Percentiles rank a stretch among this genome's conserved stretches.
Conservation (phyloP, 1,140 invertebrate species). For the Drosophila sulfurigaster region DNA sequence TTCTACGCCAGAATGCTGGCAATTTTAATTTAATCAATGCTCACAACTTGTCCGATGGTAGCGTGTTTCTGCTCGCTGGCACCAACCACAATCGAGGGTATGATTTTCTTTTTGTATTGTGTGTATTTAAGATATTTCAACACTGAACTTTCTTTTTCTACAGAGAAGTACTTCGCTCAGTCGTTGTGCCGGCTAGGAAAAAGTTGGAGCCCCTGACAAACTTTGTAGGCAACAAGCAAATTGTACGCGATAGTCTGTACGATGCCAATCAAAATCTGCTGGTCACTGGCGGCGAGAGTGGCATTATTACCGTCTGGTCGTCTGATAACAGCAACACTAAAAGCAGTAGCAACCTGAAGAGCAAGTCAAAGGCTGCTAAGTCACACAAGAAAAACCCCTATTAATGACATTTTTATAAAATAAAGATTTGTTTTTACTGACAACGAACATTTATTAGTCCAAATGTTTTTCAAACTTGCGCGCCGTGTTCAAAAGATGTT, state of each 20-base stretch:
- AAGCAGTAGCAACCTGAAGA: conserved; percentile 43
- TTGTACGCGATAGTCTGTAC: conserved; percentile 88
- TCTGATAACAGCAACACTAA: conserved; percentile 17
- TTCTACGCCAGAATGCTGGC: conserved; percentile 87
- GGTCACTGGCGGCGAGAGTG: conserved; percentile 89
- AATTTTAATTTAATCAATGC: conserved; percentile 89
- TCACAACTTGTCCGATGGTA: conserved; percentile 84
- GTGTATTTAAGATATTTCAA: background rate
- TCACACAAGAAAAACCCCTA: conserved; percentile 55
- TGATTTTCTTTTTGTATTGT: background rate
- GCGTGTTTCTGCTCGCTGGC: conserved; percentile 87
- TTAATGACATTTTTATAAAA: conserved; percentile 33
- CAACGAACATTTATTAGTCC: background rate
- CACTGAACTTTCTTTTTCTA: background rate
- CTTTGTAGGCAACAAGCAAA: conserved; percentile 88
- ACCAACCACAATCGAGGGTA: conserved; percentile 86
- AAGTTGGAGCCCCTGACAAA: conserved; percentile 86
- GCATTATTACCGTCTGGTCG: conserved; percentile 88
- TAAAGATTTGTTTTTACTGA: conserved; percentile 6
- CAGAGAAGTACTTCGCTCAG: conserved; percentile 87
- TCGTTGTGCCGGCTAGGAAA: conserved; percentile 86
- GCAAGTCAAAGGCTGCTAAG: conserved; percentile 52
- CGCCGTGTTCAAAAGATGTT: background rate
- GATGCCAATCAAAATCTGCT: conserved; percentile 86
- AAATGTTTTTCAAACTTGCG: background rate